Evolutionary conservation across 1,140 invertebrate species (phyloP).

Genomic region (Hyles vespertilio): DNA sequence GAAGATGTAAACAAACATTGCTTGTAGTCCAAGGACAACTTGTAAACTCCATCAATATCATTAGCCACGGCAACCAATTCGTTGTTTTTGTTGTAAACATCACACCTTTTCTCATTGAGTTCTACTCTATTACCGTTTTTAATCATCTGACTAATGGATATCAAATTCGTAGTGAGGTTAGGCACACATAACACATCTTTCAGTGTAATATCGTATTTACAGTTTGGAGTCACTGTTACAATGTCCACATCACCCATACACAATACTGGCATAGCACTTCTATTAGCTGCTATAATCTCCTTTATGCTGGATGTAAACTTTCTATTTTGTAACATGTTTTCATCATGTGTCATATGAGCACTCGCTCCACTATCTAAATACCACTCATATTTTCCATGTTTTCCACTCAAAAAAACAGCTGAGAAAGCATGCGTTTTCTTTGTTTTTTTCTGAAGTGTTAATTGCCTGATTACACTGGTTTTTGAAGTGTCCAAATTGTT

Average conservation of each 20-base stretch:
- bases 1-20: conserved; percentile 12
- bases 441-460: conserved; percentile 15
- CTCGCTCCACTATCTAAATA: conserved; percentile 32
- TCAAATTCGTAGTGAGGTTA: conserved; percentile 32
- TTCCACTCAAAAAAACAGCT: conserved; percentile 27
- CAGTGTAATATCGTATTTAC: conserved; percentile 10
- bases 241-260: conserved; percentile 30
- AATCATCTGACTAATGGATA: conserved; percentile 36
- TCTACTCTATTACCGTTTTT: conserved; percentile 30
- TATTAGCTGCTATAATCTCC: conserved; percentile 37
- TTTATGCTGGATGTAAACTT: conserved; percentile 12
- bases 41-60: conserved; percentile 19
- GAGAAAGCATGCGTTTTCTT: conserved; percentile 23
- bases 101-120: conserved; percentile 17
- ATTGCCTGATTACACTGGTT: conserved; percentile 16
- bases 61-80: conserved; percentile 12
- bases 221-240: conserved; percentile 9
- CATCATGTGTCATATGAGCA: conserved; percentile 24
- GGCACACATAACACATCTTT: conserved; percentile 20
- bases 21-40: conserved; percentile 5
- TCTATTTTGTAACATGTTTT: conserved; percentile 24
- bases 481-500: conserved; percentile 29
- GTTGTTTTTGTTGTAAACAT: conserved; percentile 27
- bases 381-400: conserved; percentile 27
- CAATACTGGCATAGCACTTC: conserved; percentile 25